Base-by-base conservation (phyloP, 1,140 invertebrate species). In the Nephila pilipes region DNA sequence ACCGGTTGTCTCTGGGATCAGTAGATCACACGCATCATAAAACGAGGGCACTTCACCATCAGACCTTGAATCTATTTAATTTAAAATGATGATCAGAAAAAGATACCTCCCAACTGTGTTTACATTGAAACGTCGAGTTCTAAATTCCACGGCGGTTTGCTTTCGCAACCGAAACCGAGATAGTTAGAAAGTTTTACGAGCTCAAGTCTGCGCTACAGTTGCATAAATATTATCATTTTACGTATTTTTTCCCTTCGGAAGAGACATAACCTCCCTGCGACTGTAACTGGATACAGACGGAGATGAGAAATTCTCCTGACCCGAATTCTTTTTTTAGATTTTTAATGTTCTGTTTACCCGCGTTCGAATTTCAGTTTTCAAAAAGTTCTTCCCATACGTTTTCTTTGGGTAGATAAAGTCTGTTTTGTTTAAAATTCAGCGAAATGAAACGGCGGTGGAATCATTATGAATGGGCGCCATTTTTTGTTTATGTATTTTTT, bases 241-340 rank as follows among this genome's bases (percentile, higher is more conserved):
- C 25, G 1, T 69, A 2, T 29, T 29, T 69, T 29, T 75, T 36
- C 6, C 16, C 16, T 32, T 36, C 29, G 10, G n/a, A n/a, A 25
- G 63, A 29, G 63, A 65, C 63, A 65, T 65, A 65, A 65, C 63
- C 25, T 36, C 29, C 18, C 69, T 75, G 69, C 29, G 69, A 75
- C 69, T 36, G 69, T 75, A 75, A 75, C 69, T 75, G 69, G 3
- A 75, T 75, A 25, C 18, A 32, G 25, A 18, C 29, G 1, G 69
- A 32, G 69, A 75, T 32, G 32, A 18, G n/a, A 75, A 25, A 75
- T 75, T 36, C 69, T 75, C 69, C 85, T 69, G 85, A 87, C 85
- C 85, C 60, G 85, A 32, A 60, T 87, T 63, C 85, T 87, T 87
- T 60, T 87, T 87, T 87, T 87, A 87, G 85, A 36, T n/a, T 87